These are phyloP conservation scores for Thysanoteuthis rhombus DNA, from an alignment of 2,888 invertebrate genomes.

Conservation along the genomic window DNA sequence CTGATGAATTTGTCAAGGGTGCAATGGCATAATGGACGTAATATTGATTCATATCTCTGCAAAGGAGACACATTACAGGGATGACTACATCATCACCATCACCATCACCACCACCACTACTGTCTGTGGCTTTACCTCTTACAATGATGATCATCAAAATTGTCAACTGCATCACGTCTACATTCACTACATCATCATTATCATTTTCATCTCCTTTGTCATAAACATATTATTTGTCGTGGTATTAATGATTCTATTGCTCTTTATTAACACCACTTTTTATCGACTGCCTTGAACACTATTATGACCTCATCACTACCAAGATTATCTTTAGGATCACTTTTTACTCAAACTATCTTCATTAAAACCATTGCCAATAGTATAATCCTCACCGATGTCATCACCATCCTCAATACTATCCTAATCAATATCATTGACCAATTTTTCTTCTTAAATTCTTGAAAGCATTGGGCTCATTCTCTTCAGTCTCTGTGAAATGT, in stretches of 20 bases:
- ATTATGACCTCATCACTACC: not conserved
- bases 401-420: not conserved
- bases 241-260: not conserved
- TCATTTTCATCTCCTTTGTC: not conserved
- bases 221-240: not conserved
- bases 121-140: not conserved
- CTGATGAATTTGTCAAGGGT: not conserved
- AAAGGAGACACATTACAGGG: not conserved
- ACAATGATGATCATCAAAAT: not conserved
- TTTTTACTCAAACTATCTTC: not conserved
- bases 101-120: not conserved
- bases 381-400: not conserved
- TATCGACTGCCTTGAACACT: not conserved
- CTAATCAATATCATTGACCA: not conserved
- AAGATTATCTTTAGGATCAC: not conserved
- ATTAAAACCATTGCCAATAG: not conserved
- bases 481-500: not conserved
- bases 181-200: no score
- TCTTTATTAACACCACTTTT: not conserved
- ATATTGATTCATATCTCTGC: not conserved
- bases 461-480: not conserved
- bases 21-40: not conserved
- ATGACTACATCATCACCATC: not conserved
- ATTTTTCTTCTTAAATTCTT: not conserved
- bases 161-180: not conserved